phyloP scores from a whole-genome alignment of 2,797 vertebrate species.

The Peromyscus attwateri region DNA sequence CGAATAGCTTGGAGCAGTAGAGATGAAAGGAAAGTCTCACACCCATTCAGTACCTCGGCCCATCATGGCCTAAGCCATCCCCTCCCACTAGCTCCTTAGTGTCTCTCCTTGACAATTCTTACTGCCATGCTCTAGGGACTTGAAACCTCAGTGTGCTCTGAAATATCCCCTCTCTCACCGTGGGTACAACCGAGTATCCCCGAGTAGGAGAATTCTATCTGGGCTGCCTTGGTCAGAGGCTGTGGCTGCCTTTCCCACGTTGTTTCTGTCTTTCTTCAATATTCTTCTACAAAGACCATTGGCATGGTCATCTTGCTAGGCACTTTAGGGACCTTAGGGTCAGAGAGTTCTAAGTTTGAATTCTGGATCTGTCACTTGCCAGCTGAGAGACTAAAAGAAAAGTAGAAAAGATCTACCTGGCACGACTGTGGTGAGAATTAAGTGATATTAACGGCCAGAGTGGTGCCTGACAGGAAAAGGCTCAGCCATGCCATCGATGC shows the following conservation, averaged over 20 bases:
- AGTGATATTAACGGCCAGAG: background rate
- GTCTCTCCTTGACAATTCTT: background rate
- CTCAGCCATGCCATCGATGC: background rate
- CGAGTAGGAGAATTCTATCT: background rate
- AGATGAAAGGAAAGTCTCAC: background rate
- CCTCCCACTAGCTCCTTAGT: background rate
- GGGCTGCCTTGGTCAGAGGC: background rate
- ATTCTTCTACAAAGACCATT: background rate
- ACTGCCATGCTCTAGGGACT: background rate
- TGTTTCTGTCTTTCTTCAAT: accelerated
- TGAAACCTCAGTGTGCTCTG: background rate
- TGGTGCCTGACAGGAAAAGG: background rate
- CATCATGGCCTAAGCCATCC: background rate
- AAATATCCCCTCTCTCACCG: background rate
- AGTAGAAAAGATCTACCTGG: background rate
- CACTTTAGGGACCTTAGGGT: background rate
- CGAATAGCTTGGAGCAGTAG: background rate
- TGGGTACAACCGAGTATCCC: background rate
- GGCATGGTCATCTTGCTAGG: background rate
- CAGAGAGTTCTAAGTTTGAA: conserved; percentile 25
- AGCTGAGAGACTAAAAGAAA: background rate
- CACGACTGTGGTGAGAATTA: background rate
- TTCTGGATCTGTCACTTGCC: background rate
- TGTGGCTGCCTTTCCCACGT: background rate
- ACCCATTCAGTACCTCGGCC: background rate